phyloP scores from a whole-genome alignment of 2,113 vertebrate species.

The Aptenodytes forsteri region DNA sequence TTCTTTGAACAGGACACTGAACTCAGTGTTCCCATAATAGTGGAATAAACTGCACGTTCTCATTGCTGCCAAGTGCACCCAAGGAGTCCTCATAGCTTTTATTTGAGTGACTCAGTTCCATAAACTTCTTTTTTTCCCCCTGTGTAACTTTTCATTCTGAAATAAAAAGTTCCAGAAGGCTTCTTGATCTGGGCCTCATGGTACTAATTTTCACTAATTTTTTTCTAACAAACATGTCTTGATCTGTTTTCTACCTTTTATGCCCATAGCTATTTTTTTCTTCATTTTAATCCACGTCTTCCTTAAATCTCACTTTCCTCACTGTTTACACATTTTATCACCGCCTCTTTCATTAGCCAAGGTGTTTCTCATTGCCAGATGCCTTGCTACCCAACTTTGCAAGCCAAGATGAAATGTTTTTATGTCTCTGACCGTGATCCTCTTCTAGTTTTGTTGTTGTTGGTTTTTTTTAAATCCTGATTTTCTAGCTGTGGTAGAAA shows the following conservation, averaged over 20 bases:
- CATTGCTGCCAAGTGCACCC: not conserved
- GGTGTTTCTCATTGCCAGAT: not conserved
- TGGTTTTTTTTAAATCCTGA: not conserved
- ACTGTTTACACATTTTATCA: slow-evolving; percentile 20
- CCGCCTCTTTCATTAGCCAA: not conserved
- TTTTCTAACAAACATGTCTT: not conserved
- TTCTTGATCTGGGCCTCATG: not conserved
- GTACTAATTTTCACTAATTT: not conserved
- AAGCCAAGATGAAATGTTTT: not conserved
- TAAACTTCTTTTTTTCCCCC: not conserved
- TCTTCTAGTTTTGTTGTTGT: not conserved
- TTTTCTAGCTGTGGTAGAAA: not conserved
- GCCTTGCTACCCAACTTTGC: not conserved
- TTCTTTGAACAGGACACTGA: not conserved
- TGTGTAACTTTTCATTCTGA: not conserved
- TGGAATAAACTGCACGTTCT: not conserved
- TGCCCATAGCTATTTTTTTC: not conserved
- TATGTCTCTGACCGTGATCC: not conserved
- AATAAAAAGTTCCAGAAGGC: not conserved
- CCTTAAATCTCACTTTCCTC: not conserved
- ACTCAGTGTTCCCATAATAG: not conserved
- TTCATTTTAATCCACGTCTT: not conserved
- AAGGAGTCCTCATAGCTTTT: not conserved
- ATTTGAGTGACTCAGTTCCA: not conserved
- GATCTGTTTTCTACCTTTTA: not conserved